phyloP scores from a whole-genome alignment of 1,140 invertebrate genomes.

The Anadara kagoshimensis region DNA sequence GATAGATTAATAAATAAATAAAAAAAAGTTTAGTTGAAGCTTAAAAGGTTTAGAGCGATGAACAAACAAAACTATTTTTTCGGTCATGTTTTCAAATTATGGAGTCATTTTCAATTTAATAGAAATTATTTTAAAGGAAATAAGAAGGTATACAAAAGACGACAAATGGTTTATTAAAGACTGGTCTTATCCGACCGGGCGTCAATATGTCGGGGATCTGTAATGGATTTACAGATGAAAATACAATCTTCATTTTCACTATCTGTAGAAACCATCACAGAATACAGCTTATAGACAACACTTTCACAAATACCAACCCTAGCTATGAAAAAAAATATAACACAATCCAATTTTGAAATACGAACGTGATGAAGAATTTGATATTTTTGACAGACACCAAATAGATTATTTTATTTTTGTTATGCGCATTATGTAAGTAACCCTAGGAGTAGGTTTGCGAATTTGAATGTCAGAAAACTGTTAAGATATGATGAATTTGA shows the following conservation, averaged over 20 bases:
- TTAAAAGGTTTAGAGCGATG: no score
- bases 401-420: no score
- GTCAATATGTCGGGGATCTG: conserved; percentile 23
- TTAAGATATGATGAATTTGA: no score
- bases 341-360: neutral
- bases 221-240: conserved; percentile 37
- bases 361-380: conserved; percentile 10
- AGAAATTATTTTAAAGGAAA: no score
- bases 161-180: conserved; percentile 3
- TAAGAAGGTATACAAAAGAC: neutral
- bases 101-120: no score
- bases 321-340: neutral
- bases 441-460: no score
- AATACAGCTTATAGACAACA: neutral
- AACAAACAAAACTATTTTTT: no score
- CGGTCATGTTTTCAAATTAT: no score
- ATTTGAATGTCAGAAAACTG: no score
- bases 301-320: neutral
- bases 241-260: conserved; percentile 22
- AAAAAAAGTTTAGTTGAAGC: no score
- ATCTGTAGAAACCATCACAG: conserved; percentile 19
- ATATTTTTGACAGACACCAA: conserved; percentile 8
- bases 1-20: no score
- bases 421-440: no score
- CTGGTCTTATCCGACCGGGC: conserved; percentile 11